These are phyloP conservation scores for Lasioglossum oenotherae DNA, from an alignment of 2,888 invertebrate genomes.

Conservation along the genomic window DNA sequence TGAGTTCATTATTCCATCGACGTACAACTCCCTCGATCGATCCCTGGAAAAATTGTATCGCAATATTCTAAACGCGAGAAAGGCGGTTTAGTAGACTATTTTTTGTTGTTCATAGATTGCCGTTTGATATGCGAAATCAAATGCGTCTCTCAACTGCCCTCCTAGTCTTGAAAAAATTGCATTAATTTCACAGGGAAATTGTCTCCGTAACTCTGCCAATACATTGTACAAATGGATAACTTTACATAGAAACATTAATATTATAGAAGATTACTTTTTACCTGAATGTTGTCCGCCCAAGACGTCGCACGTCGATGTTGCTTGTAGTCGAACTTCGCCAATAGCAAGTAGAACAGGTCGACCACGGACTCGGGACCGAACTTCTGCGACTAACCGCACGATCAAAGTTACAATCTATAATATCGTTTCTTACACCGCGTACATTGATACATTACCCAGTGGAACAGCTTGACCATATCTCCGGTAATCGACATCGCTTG, in stretches of 20 bases:
- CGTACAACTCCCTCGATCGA: not conserved
- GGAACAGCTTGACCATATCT: not conserved
- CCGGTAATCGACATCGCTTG: not conserved
- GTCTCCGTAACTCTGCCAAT: not conserved
- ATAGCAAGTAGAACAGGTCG: not conserved
- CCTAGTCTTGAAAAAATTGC: not conserved
- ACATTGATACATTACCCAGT: not conserved
- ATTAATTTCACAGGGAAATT: not conserved
- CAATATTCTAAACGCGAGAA: not conserved
- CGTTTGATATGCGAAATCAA: not conserved
- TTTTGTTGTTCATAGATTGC: not conserved
- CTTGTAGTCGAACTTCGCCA: not conserved
- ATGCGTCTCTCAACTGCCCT: no score
- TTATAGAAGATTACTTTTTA: not conserved
- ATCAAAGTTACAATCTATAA: not conserved
- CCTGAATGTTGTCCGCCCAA: not conserved
- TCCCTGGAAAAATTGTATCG: not conserved
- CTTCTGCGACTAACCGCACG: not conserved
- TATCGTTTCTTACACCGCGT: not conserved
- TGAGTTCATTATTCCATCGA: not conserved
- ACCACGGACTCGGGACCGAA: not conserved
- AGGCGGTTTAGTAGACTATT: not conserved
- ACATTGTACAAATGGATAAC: not conserved
- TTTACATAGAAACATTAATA: not conserved
- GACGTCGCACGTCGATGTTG: not conserved